phyloP scores from a whole-genome alignment of 2,888 invertebrate genomes.

The Machimus atricapillus region DNA sequence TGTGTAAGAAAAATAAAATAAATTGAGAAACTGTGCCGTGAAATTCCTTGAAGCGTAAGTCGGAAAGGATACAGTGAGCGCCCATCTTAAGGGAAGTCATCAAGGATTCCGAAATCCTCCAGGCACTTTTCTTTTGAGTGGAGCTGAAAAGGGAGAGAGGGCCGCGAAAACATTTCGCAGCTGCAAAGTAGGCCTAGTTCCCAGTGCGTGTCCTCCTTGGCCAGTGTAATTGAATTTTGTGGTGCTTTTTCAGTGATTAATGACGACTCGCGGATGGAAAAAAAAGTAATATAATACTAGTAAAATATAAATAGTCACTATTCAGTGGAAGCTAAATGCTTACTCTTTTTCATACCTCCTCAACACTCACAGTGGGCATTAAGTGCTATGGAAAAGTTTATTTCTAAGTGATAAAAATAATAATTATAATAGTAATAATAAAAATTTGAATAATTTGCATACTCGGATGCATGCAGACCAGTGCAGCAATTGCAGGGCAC shows the following conservation, averaged over 20 bases:
- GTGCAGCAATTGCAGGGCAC: constrained; percentile 13
- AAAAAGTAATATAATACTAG: background rate
- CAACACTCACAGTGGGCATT: background rate
- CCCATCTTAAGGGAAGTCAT: background rate
- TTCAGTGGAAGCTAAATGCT: background rate
- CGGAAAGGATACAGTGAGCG: background rate
- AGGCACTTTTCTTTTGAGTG: background rate
- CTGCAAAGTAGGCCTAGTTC: background rate
- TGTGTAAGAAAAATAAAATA: background rate
- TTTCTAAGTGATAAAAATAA: background rate
- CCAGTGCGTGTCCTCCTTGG: background rate
- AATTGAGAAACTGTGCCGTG: background rate
- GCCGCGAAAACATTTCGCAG: background rate
- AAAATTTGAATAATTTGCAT: constrained; percentile 15
- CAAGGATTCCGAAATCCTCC: background rate
- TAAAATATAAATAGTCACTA: background rate
- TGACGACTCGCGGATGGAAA: background rate
- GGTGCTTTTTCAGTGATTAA: background rate
- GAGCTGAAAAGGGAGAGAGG: background rate
- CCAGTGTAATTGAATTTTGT: background rate
- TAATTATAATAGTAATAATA: background rate
- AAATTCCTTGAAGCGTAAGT: background rate
- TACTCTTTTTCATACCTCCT: background rate
- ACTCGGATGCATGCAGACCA: background rate
- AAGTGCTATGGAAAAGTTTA: constrained; percentile 2